Evolutionary conservation across 1,140 invertebrate genomes (phyloP).

Genomic region (Penaeus japonicus): DNA sequence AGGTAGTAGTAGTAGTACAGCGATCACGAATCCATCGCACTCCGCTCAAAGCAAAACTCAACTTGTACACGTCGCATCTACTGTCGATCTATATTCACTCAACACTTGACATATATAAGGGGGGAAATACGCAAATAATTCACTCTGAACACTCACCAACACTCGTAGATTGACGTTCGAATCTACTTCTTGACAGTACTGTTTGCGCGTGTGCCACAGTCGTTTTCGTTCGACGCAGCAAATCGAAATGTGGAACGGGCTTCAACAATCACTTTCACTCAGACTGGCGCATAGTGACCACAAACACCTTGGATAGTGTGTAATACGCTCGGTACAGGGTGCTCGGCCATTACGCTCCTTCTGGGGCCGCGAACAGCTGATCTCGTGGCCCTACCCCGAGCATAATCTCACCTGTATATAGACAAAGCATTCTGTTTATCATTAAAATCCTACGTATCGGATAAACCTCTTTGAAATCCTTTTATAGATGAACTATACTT

Average conservation of each 20-base stretch:
- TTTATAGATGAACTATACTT: too few relatives aligned
- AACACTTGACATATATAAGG: too few relatives aligned
- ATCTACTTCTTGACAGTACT: neutral
- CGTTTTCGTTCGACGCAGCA: neutral
- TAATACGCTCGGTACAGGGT: neutral
- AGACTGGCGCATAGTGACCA: neutral
- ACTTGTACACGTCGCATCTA: too few relatives aligned
- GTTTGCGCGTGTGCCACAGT: neutral
- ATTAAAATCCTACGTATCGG: too few relatives aligned
- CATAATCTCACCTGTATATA: neutral
- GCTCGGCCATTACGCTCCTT: neutral
- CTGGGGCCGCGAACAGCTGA: neutral
- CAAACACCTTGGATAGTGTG: neutral
- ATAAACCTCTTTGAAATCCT: too few relatives aligned
- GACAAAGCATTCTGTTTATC: neutral
- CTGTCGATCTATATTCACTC: too few relatives aligned
- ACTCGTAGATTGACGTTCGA: neutral
- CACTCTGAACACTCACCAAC: neutral
- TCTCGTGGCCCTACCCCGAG: neutral
- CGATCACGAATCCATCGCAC: too few relatives aligned
- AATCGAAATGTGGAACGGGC: constrained; percentile 10
- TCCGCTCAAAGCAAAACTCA: too few relatives aligned
- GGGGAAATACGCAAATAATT: neutral
- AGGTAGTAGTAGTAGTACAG: too few relatives aligned
- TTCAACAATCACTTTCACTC: constrained; percentile 9